Percentiles rank a stretch among this genome's conserved stretches.
Conservation (phyloP, 2,797 vertebrate species). For the Tiaroga cobitis region DNA sequence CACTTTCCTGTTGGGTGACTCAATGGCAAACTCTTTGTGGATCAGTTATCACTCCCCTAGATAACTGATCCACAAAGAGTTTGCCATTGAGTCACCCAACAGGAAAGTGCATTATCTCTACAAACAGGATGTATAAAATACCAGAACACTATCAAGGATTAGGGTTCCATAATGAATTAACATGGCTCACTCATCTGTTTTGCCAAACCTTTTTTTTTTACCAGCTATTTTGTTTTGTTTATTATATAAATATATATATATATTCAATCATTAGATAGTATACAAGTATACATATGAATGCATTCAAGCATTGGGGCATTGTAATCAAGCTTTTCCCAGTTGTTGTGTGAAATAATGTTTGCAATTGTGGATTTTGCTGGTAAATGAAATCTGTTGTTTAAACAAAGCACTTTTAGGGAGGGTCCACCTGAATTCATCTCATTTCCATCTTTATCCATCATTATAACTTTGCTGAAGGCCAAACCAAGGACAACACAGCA, state of each 20-base stretch:
- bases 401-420: slow-evolving; percentile 1
- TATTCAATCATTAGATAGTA: no score
- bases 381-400: background rate
- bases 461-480: slow-evolving; percentile 41
- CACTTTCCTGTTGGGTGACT: no score
- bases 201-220: no score
- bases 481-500: slow-evolving; percentile 41
- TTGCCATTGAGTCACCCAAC: slow-evolving; percentile 11
- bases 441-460: slow-evolving; percentile 22
- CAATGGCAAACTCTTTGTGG: no score
- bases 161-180: slow-evolving; percentile 6
- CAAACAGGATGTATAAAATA: background rate
- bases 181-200: background rate
- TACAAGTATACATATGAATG: no score
- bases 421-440: background rate
- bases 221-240: no score
- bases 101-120: slow-evolving; percentile 7
- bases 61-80: background rate
- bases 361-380: background rate
- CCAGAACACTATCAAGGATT: slow-evolving; percentile 8
- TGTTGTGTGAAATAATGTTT: background rate
- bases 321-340: background rate
- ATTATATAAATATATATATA: no score
- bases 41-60: no score
- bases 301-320: background rate